These are phyloP conservation scores for Coleophora deauratella DNA, from an alignment of 2,888 invertebrate genomes.

Conservation along the genomic window DNA sequence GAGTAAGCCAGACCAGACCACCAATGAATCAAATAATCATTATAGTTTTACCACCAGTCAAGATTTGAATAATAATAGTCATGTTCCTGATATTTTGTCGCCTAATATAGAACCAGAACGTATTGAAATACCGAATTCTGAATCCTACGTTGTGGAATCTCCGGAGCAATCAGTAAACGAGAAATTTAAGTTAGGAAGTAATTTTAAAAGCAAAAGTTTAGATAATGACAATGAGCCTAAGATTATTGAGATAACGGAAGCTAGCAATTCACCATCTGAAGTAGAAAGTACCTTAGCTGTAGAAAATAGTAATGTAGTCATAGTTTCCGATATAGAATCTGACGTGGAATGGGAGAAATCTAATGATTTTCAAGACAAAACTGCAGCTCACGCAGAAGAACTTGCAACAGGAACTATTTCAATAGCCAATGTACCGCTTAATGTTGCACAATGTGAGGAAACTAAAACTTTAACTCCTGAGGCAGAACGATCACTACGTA, in stretches of 20 bases:
- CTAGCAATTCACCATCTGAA: constrained; percentile 24
- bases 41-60: constrained; percentile 14
- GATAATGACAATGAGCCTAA: constrained; percentile 61
- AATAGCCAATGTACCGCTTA: constrained; percentile 54
- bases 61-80: constrained; percentile 40
- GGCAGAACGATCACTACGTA: constrained; percentile 70
- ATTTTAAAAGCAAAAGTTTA: constrained; percentile 62
- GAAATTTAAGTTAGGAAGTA: constrained; percentile 43
- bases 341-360: constrained; percentile 76
- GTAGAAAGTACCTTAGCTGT: constrained; percentile 39
- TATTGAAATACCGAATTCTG: constrained; percentile 10
- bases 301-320: constrained; percentile 60
- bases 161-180: constrained; percentile 45
- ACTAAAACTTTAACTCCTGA: constrained; percentile 67
- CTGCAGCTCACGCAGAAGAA: constrained; percentile 27
- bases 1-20: neutral
- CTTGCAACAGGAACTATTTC: constrained; percentile 48
- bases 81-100: constrained; percentile 5
- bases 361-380: constrained; percentile 43
- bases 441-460: constrained; percentile 51
- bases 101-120: neutral
- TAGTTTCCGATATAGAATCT: constrained; percentile 76
- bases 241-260: constrained; percentile 58
- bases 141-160: constrained; percentile 54
- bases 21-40: too few species aligned